A percentile compares a stretch with the other conserved stretches of the same genome.
Evolutionary conservation across 2,113 vertebrate genomes (phyloP).

Genomic region (Raphicerus campestris): DNA sequence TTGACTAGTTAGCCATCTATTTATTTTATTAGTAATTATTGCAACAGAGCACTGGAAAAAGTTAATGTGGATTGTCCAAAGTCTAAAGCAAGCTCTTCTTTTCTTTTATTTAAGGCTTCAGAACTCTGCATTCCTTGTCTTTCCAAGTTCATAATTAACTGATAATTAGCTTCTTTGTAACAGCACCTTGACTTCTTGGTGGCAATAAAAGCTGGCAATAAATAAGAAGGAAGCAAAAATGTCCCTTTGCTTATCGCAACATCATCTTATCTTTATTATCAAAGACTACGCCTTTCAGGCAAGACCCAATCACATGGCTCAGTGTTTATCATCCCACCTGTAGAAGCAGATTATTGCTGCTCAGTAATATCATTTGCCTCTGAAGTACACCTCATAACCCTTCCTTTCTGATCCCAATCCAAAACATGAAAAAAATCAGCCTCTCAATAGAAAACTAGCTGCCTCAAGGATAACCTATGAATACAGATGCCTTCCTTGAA

Average conservation of each 20-base stretch:
- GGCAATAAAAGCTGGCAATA: constrained; percentile 86
- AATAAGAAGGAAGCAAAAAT: constrained; percentile 85
- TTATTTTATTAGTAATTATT: constrained; percentile 93
- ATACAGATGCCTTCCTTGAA: not conserved
- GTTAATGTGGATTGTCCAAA: constrained; percentile 83
- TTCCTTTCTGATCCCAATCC: constrained; percentile 47
- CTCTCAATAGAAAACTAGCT: not conserved
- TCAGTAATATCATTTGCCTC: constrained; percentile 71
- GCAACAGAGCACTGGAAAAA: constrained; percentile 81
- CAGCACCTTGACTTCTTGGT: constrained; percentile 82
- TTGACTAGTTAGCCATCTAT: constrained; percentile 89
- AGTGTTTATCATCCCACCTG: constrained; percentile 81
- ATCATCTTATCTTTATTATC: constrained; percentile 88
- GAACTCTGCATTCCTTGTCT: constrained; percentile 79
- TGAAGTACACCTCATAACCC: constrained; percentile 72
- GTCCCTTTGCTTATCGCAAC: constrained; percentile 80
- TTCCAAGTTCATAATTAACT: constrained; percentile 90
- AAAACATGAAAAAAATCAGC: not conserved
- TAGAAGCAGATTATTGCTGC: constrained; percentile 76
- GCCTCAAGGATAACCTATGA: not conserved
- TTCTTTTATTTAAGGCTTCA: constrained; percentile 83
- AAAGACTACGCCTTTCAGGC: constrained; percentile 77
- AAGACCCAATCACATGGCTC: constrained; percentile 72
- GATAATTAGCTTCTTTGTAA: constrained; percentile 86
- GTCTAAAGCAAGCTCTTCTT: constrained; percentile 81